These are phyloP conservation scores for Chrysolina oricalcia DNA, from an alignment of 2,888 invertebrate species.

Conservation along the genomic window DNA sequence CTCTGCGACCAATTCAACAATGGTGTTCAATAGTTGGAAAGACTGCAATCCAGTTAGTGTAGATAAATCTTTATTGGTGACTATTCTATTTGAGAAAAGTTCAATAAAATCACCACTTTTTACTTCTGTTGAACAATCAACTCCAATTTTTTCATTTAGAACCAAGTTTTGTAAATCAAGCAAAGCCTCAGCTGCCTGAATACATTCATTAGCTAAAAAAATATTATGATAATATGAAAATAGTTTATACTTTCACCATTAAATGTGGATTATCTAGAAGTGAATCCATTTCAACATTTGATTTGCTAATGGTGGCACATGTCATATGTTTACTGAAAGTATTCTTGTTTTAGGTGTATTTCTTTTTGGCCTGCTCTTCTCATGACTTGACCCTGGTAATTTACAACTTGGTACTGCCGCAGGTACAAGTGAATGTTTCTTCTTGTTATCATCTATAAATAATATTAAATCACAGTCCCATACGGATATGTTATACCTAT, in stretches of 20 bases:
- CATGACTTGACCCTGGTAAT: not conserved
- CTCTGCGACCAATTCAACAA: conserved; percentile 1
- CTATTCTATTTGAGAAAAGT: not conserved
- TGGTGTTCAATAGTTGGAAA: not conserved
- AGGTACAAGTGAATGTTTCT: not conserved
- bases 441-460: not conserved
- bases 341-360: not conserved
- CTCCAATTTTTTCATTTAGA: not conserved
- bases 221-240: not conserved
- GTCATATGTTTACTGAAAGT: not conserved
- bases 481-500: not conserved
- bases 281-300: not conserved
- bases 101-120: not conserved
- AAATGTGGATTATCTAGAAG: not conserved
- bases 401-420: not conserved
- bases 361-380: not conserved
- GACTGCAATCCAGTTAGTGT: not conserved
- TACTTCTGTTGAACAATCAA: conserved; percentile 1
- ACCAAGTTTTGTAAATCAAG: conserved; percentile 5
- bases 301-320: conserved; percentile 1
- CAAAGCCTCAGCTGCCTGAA: conserved; percentile 6
- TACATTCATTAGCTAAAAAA: not conserved
- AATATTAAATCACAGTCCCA: not conserved
- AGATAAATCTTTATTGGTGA: not conserved
- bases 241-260: not conserved